Evolutionary conservation across 2,113 vertebrate species (phyloP).

Genomic region (Alosa alosa): DNA sequence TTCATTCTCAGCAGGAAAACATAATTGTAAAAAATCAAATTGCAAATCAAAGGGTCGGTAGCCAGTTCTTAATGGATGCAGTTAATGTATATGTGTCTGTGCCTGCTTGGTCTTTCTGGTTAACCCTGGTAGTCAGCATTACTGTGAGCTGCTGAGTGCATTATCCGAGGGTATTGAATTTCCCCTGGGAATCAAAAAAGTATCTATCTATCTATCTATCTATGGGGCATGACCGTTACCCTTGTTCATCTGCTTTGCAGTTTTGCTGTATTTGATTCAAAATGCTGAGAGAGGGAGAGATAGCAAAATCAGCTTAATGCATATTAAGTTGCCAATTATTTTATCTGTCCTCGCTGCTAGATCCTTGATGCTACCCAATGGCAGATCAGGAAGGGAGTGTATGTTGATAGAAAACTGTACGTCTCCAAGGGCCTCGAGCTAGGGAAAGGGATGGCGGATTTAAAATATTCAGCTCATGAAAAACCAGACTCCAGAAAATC

Average conservation of each 20-base stretch:
- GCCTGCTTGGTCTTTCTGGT: not conserved
- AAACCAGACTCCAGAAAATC: slow-evolving; percentile 42
- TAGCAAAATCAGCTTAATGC: not conserved
- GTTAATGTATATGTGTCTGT: not conserved
- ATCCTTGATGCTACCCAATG: slow-evolving; percentile 36
- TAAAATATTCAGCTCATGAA: slow-evolving; percentile 46
- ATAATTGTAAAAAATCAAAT: not conserved
- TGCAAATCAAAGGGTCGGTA: not conserved
- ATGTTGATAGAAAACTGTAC: slow-evolving; percentile 29
- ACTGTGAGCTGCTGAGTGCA: no score
- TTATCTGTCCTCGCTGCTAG: slow-evolving; percentile 25
- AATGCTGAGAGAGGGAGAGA: not conserved
- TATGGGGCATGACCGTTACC: not conserved
- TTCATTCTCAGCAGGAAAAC: not conserved
- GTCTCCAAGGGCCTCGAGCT: slow-evolving; percentile 31
- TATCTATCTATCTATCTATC: no score
- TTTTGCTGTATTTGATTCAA: not conserved
- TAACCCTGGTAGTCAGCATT: not conserved
- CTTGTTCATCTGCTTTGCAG: not conserved
- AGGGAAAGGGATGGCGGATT: slow-evolving; percentile 33
- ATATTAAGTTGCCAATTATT: slow-evolving; percentile 3
- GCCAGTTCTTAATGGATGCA: not conserved
- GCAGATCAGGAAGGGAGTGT: slow-evolving; percentile 14
- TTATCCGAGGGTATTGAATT: no score
- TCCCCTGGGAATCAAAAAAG: no score